Evolutionary conservation across 2,113 vertebrate species (phyloP).

Genomic region (Sinocyclocheilus maitianheensis): DNA sequence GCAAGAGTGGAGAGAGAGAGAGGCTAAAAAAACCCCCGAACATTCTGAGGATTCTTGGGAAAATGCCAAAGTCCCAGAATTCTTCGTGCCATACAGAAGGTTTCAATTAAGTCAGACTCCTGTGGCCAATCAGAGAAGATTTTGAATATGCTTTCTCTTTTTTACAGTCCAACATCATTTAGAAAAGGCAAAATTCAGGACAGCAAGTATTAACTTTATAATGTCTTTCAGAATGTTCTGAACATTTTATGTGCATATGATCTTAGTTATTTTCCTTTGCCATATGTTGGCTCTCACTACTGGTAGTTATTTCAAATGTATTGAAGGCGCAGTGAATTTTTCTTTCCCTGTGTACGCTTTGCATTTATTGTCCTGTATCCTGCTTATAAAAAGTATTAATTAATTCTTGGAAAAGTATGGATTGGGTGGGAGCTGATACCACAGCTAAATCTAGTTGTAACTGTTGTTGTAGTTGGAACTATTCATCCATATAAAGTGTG

Average conservation of each 20-base stretch:
- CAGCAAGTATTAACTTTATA: not conserved
- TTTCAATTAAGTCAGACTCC: conserved; percentile 88
- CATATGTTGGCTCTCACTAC: not conserved
- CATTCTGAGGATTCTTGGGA: conserved; percentile 96
- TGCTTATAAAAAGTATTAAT: not conserved
- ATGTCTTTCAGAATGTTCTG: not conserved
- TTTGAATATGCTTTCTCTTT: conserved; percentile 75
- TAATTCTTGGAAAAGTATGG: not conserved
- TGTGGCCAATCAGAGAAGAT: conserved; percentile 80
- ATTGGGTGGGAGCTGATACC: no score
- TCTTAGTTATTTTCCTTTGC: not conserved
- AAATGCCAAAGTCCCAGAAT: conserved; percentile 91
- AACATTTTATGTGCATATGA: not conserved
- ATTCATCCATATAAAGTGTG: not conserved
- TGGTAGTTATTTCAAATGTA: not conserved
- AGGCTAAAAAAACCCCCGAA: conserved; percentile 62
- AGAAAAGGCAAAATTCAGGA: conserved; percentile 74
- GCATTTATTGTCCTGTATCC: not conserved
- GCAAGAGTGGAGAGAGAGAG: conserved; percentile 4
- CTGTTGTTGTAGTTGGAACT: no score
- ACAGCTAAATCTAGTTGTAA: not conserved
- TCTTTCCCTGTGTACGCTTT: not conserved
- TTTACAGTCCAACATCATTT: conserved; percentile 73
- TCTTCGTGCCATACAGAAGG: conserved; percentile 91
- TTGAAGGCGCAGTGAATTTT: not conserved